phyloP scores from a whole-genome alignment of 2,888 invertebrate species.

The Scaptomyza cyrtandrae region DNA sequence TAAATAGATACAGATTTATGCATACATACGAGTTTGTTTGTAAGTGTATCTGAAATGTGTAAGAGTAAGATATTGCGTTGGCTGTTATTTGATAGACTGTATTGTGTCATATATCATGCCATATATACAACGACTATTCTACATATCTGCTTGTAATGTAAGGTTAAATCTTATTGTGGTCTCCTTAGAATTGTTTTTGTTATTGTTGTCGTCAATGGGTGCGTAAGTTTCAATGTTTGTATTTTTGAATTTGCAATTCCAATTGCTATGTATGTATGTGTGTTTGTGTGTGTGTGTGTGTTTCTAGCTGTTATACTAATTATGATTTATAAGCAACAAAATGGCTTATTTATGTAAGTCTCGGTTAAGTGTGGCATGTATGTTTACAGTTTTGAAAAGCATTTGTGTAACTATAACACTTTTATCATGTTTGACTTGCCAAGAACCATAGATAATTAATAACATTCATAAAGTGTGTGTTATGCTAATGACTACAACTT shows the following conservation, averaged over 20 bases:
- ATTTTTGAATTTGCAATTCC: conserved; percentile 50
- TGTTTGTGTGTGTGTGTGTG: conserved; percentile 17
- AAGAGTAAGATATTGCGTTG: conserved; percentile 48
- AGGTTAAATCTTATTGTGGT: conserved; percentile 57
- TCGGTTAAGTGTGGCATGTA: conserved; percentile 28
- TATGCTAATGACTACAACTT: conserved; percentile 27
- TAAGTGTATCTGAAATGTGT: conserved; percentile 7
- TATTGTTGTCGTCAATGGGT: conserved; percentile 45
- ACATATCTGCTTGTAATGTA: conserved; percentile 50
- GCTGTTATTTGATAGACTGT: conserved; percentile 37
- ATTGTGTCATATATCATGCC: conserved; percentile 65
- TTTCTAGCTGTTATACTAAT: conserved; percentile 38
- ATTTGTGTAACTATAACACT: conserved; percentile 45
- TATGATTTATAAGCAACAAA: conserved; percentile 62
- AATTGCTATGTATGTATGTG: conserved; percentile 14
- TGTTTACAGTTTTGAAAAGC: conserved; percentile 35
- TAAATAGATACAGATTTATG: conserved; percentile 25
- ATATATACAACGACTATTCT: conserved; percentile 48
- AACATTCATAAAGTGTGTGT: conserved; percentile 28
- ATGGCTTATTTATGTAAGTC: conserved; percentile 44
- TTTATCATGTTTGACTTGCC: conserved; percentile 46
- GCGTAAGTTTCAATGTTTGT: conserved; percentile 51
- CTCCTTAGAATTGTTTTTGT: conserved; percentile 27
- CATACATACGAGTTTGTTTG: neutral
- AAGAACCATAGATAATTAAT: conserved; percentile 19